Percentiles rank a stretch among this genome's conserved stretches.
Evolutionary conservation across 2,888 invertebrate species (phyloP).

Genomic region (Netelia virgata): DNA sequence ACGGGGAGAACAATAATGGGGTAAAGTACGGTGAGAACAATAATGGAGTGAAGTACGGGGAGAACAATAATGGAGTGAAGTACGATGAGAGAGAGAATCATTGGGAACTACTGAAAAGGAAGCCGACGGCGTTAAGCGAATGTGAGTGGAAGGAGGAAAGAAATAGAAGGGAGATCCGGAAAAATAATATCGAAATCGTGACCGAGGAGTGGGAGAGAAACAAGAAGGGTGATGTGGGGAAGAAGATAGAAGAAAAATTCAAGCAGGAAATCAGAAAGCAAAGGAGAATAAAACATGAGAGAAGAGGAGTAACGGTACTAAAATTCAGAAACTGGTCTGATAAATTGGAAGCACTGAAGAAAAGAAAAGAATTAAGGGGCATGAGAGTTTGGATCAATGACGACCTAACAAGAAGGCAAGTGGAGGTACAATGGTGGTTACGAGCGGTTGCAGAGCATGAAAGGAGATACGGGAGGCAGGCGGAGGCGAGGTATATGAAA

Average conservation of each 20-base stretch:
- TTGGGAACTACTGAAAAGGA: background rate
- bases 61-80: background rate
- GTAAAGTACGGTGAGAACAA: no score
- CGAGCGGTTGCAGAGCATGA: background rate
- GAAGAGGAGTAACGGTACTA: background rate
- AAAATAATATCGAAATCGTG: background rate
- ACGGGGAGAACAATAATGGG: no score
- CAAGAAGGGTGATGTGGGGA: background rate
- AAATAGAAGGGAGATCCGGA: background rate
- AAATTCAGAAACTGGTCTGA: conserved; percentile 9
- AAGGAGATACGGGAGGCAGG: conserved; percentile 6
- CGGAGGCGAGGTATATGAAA: conserved; percentile 22
- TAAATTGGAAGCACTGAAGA: conserved; percentile 23
- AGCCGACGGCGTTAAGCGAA: background rate
- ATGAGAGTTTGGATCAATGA: conserved; percentile 9
- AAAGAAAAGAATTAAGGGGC: conserved; percentile 17
- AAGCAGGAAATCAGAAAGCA: background rate
- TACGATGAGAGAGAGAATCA: background rate
- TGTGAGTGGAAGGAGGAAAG: background rate
- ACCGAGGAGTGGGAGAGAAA: background rate
- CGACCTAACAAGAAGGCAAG: conserved; percentile 45
- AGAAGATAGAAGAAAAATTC: background rate
- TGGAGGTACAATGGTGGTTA: conserved; percentile 33
- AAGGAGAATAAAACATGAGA: background rate
- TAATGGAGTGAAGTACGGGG: no score